These are phyloP conservation scores for Musca domestica DNA, from an alignment of 1,140 invertebrate genomes.

Conservation along the genomic window DNA sequence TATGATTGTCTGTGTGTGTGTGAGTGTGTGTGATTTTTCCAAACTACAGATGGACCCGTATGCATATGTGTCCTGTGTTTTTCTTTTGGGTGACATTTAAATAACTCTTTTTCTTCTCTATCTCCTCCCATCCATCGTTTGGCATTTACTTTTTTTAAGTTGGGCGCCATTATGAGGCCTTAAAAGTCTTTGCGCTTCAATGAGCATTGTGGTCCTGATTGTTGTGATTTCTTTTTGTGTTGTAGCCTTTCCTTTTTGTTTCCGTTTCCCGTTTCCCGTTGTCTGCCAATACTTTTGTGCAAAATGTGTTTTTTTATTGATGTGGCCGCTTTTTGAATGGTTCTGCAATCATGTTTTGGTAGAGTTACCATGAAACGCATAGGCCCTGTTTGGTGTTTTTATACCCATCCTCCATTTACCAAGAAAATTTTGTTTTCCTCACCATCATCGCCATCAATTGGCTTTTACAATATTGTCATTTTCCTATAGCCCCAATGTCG, in stretches of 20 bases:
- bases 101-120: neutral
- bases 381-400: too few relatives aligned
- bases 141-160: constrained; percentile 23
- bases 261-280: constrained; percentile 23
- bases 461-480: too few relatives aligned
- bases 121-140: neutral
- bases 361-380: too few relatives aligned
- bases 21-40: neutral
- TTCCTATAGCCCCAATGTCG: too few relatives aligned
- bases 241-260: neutral
- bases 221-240: constrained; percentile 24
- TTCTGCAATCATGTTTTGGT: too few relatives aligned
- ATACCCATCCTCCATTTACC: too few relatives aligned
- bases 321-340: too few relatives aligned
- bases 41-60: neutral
- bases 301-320: constrained; percentile 50
- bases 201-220: constrained; percentile 29
- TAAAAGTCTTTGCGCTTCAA: constrained; percentile 40
- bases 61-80: neutral
- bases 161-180: constrained; percentile 48
- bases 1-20: neutral
- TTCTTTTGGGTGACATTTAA: constrained; percentile 12
- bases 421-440: too few relatives aligned
- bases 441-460: too few relatives aligned
- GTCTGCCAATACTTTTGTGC: constrained; percentile 6